Base-by-base conservation (phyloP, 2,888 invertebrate genomes). In the Branchinecta sandiegonensis region DNA sequence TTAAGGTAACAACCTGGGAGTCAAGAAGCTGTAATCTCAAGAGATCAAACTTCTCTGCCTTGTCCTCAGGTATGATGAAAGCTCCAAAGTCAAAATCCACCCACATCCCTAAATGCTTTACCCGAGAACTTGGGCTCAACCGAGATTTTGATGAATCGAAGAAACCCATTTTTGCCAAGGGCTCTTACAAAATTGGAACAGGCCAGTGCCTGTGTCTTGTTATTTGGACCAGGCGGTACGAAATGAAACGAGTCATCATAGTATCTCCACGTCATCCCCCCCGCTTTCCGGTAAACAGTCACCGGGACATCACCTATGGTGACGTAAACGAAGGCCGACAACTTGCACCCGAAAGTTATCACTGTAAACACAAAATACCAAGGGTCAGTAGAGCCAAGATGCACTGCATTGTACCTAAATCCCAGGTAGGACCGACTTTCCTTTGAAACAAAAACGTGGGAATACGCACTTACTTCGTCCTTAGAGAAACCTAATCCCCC, bases 271-370 rank as follows among this genome's bases (percentile, higher is more conserved):
- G 13, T n/a, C 50, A 12, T 13, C n/a, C 50, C 50, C 50, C 50
- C 50, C 50, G 1, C 50, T 50, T 2, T 50, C 50, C 50, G 12
- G 50, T 50, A 50, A 50, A 50, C n/a, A 50, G n/a, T 12, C 13
- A n/a, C n/a, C n/a, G 50, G 50, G 1, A 50, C n/a, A 13, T 50
- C 50, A 1, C 1, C 12, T 13, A 50, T 50, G 12, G 13, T 12
- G 13, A n/a, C 50, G n/a, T 50, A 50, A 50, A 50, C 50, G n/a
- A 13, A 50, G 12, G 50, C 13, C 12, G 50, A 50, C 1, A 50
- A 50, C 50, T n/a, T 50, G n/a, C 13, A 50, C 13, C 50, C 50
- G n/a, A 50, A 50, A 50, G 50, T n/a, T n/a, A n/a, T n/a, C n/a
- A n/a, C n/a, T n/a, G n/a, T n/a, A n/a, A n/a, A n/a, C n/a, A n/a